These are phyloP conservation scores for Aurelia coerulea DNA, from an alignment of 30 jellyfish, hydroid and myxozoan genomes.

Conservation along the genomic window DNA sequence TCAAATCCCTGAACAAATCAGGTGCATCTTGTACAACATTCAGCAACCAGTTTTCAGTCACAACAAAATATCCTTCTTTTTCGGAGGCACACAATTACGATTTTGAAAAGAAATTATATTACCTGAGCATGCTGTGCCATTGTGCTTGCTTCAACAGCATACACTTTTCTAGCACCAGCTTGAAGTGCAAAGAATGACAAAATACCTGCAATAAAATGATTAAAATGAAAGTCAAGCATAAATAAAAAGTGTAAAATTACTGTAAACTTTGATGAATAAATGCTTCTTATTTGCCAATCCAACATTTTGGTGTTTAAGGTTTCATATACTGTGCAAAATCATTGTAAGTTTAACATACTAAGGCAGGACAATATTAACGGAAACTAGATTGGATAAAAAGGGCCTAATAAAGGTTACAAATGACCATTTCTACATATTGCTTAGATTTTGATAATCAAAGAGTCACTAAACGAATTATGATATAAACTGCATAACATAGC, in stretches of 20 bases:
- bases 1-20: too few species aligned
- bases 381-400: neutral
- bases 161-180: slow-evolving; percentile 99
- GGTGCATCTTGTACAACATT: too few species aligned
- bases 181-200: slow-evolving; percentile 97
- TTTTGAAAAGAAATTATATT: neutral
- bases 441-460: too few species aligned
- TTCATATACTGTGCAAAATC: neutral
- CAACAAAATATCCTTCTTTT: neutral
- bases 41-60: too few species aligned
- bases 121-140: slow-evolving; percentile 99
- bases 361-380: neutral
- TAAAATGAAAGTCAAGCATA: too few species aligned
- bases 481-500: too few species aligned
- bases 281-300: too few species aligned
- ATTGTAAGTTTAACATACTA: neutral
- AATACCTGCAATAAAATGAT: slow-evolving; percentile 72
- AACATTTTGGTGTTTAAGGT: too few species aligned
- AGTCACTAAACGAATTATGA: too few species aligned
- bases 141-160: slow-evolving; percentile 99
- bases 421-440: neutral
- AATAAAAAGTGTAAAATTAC: too few species aligned
- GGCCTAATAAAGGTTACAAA: neutral
- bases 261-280: too few species aligned
- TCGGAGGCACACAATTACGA: neutral